Evolutionary conservation across 2,797 vertebrate genomes (phyloP), one percentile per base, ranked within the genome.

Genomic region (Scolopax rusticola): DNA sequence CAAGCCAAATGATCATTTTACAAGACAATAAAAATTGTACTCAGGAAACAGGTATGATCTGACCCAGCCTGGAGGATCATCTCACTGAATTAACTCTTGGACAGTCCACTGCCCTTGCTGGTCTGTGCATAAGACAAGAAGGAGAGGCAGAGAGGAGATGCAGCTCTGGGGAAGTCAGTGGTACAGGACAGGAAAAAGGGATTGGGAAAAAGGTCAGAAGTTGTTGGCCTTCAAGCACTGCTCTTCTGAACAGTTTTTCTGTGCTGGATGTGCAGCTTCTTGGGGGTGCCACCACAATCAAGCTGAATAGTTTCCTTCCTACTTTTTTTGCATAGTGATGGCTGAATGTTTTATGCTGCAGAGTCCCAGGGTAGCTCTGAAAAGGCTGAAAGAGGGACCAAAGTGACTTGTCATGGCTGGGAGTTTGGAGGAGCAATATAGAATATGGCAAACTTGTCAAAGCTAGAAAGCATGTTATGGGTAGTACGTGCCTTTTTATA

Each of bases 1-100:
- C 7, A 76, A 90, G 57, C 5, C 25, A 63, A 93, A 90, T 70
- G 12, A 79, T 88, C 77, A 53, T 95, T 94, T 93, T 70, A 90
- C 84, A 79, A 56, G 59, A 2, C 40, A 69, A 15, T 75, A 64
- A 63, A 87, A 74, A 61, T 12, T 45, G 51, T 48, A 60, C 53
- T 79, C 54, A 82, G 90, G 45, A 94, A 81, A 73, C 11, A n/a
- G 25, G 27, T 75, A 60, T 73, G 50, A 74, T 86, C 23, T 87
- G 61, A 71, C 61, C 51, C 81, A 23, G 38, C 43, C 69, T 54
- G 75, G 8, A 82, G 53, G 30, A 77, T 36, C 3, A 36, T 11
- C 67, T 80, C 80, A 40, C 28, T 87, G 45, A 92, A 87, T 76
- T 86, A 91, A 57, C 38, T 89, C 41, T 43, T 30, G 43, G 59